Evolutionary conservation across 2,797 vertebrate genomes (phyloP).

Genomic region (Todus mexicanus): DNA sequence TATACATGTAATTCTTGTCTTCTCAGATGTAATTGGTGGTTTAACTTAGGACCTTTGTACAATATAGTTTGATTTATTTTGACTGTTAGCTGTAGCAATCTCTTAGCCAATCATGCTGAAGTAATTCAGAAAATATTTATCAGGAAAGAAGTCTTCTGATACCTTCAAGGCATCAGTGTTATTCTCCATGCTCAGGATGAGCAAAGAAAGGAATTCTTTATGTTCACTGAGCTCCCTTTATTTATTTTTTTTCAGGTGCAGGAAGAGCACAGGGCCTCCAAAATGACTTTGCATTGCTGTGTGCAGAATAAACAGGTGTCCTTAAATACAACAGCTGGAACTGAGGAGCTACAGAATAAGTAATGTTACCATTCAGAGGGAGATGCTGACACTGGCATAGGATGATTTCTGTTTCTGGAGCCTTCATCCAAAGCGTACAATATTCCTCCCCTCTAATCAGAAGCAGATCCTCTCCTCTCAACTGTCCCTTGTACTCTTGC

Average conservation of each 20-base stretch:
- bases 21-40: background rate
- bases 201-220: background rate
- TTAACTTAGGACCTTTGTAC: background rate
- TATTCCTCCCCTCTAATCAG: slow-evolving; percentile 25
- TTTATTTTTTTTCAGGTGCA: background rate
- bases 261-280: background rate
- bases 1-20: background rate
- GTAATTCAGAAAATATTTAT: background rate
- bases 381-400: background rate
- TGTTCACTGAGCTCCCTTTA: background rate
- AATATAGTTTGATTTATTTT: background rate
- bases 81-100: background rate
- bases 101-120: background rate
- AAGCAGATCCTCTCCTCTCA: slow-evolving; percentile 34
- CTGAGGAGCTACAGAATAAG: background rate
- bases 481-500: slow-evolving; percentile 14
- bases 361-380: background rate
- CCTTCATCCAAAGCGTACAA: background rate
- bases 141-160: background rate
- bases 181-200: background rate
- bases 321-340: background rate
- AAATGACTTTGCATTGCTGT: background rate
- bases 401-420: slow-evolving; percentile 6
- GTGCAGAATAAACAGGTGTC: background rate
- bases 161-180: background rate